Percentiles rank a stretch among this genome's conserved stretches.
Conservation (phyloP, 2,888 invertebrate species). For the Eupithecia insigniata region DNA sequence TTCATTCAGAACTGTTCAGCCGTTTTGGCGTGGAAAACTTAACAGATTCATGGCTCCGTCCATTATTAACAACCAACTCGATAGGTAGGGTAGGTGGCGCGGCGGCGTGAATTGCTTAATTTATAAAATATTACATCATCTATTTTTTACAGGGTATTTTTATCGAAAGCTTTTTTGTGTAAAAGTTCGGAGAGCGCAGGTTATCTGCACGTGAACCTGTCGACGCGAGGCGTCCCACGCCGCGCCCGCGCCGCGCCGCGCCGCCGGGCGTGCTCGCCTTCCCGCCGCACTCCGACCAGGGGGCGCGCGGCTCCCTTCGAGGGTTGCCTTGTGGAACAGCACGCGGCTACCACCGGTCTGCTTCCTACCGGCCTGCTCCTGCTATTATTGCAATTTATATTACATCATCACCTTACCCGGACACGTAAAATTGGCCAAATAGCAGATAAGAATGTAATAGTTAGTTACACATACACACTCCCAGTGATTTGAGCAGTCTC, state of each 20-base stretch:
- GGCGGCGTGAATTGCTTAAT: background rate
- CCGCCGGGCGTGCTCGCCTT: too few relatives aligned
- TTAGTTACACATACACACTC: background rate
- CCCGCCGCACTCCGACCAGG: too few relatives aligned
- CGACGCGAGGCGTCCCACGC: background rate
- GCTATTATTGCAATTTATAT: background rate
- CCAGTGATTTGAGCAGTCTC: constrained; percentile 3
- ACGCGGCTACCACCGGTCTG: too few relatives aligned
- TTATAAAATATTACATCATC: background rate
- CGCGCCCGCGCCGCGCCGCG: background rate
- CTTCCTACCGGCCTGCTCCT: background rate
- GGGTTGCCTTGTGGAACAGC: background rate
- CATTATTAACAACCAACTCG: too few relatives aligned
- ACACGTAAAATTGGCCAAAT: background rate
- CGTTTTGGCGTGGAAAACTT: too few relatives aligned
- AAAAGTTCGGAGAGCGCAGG: constrained; percentile 9
- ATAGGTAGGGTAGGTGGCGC: too few relatives aligned
- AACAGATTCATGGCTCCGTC: too few relatives aligned
- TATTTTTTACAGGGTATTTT: background rate
- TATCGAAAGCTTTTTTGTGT: constrained; percentile 9
- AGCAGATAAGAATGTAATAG: background rate
- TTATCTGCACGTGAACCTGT: background rate
- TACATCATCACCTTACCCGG: background rate
- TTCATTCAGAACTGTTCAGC: too few relatives aligned
- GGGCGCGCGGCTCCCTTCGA: too few relatives aligned